Percentiles rank a stretch among this genome's conserved stretches.
These are phyloP conservation scores for Axis porcinus DNA, from an alignment of 2,113 vertebrate genomes.

Conservation along the genomic window DNA sequence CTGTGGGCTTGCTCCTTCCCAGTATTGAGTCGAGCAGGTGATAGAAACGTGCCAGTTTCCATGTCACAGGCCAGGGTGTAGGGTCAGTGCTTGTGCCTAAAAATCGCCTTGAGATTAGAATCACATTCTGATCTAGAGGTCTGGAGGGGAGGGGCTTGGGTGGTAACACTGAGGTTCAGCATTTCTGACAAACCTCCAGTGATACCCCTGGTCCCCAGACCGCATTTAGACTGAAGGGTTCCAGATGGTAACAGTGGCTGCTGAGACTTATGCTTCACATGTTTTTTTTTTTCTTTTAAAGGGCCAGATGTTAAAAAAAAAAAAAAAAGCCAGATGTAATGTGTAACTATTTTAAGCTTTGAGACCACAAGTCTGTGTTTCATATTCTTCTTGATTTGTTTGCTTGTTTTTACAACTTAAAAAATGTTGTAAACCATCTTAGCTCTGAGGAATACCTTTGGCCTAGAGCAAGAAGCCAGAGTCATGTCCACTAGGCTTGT, in stretches of 20 bases:
- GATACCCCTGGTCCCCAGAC: not conserved
- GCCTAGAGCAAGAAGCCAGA: not conserved
- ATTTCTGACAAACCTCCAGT: not conserved
- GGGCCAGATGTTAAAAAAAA: not conserved
- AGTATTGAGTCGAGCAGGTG: not conserved
- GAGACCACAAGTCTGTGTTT: not conserved
- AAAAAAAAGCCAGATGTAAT: not conserved
- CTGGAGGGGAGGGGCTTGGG: not conserved
- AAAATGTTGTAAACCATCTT: not conserved
- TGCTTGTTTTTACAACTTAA: constrained; percentile 24
- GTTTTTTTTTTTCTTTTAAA: not conserved
- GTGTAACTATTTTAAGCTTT: not conserved
- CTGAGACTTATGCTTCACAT: not conserved
- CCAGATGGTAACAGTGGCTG: not conserved
- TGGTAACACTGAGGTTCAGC: not conserved
- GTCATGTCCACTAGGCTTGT: not conserved
- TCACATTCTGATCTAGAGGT: not conserved
- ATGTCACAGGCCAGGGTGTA: not conserved
- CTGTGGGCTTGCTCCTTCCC: not conserved
- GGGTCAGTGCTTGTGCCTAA: not conserved
- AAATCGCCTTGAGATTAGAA: not conserved
- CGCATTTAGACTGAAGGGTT: not conserved
- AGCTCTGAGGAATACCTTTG: not conserved
- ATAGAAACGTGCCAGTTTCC: not conserved
- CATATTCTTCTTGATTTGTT: not conserved